Percentiles rank a stretch among this genome's conserved stretches.
Conservation (phyloP, 53 echinoderm and acorn worm genomes). For the Holothuria leucospilota region DNA sequence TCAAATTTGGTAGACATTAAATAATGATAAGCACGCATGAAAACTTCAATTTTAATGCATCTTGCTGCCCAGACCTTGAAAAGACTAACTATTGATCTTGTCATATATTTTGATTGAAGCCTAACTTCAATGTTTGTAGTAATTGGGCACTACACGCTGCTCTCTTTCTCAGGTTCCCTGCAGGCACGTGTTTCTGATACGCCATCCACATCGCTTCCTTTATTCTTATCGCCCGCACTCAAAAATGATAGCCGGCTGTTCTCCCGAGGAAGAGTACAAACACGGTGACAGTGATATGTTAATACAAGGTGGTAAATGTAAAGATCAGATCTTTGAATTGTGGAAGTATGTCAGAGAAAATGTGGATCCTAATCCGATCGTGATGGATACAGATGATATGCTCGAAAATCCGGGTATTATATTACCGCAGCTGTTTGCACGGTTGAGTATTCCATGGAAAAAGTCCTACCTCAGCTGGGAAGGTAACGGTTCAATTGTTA, state of each 20-base stretch:
- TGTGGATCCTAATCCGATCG: constrained; percentile 8
- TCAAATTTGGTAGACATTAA: too few relatives aligned
- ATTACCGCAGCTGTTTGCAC: constrained; percentile 18
- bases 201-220: constrained; percentile 9
- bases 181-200: constrained; percentile 26
- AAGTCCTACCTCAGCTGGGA: constrained; percentile 18
- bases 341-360: constrained; percentile 15
- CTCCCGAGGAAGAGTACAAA: too few relatives aligned
- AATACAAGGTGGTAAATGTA: too few relatives aligned
- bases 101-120: too few relatives aligned
- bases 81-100: too few relatives aligned
- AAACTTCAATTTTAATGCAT: too few relatives aligned
- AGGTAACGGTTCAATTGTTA: not conserved
- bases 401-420: not conserved
- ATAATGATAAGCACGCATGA: too few relatives aligned
- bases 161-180: not conserved
- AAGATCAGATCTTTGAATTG: constrained; percentile 3
- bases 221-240: not conserved
- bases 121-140: too few relatives aligned
- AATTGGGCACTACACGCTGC: too few relatives aligned
- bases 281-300: too few relatives aligned
- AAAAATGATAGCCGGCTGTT: too few relatives aligned
- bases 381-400: constrained; percentile 10
- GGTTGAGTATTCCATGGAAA: constrained; percentile 21
- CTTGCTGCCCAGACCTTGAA: too few relatives aligned